These are phyloP conservation scores for Acropternis orthonyx DNA, from an alignment of 2,797 vertebrate genomes.

Conservation along the genomic window DNA sequence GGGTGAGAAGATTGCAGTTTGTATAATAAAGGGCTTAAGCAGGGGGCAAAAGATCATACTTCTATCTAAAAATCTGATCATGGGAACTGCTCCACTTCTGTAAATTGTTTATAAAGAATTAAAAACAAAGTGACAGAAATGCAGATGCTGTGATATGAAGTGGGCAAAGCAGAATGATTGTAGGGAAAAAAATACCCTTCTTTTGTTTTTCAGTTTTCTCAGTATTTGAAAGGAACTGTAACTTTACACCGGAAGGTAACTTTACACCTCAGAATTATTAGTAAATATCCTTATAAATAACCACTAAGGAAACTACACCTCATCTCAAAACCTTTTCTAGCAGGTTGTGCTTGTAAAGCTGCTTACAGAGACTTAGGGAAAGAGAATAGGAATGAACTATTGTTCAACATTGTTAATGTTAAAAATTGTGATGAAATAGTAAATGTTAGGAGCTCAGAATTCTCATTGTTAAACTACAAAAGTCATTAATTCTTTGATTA, in stretches of 20 bases:
- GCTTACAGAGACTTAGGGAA: background rate
- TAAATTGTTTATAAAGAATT: constrained; percentile 54
- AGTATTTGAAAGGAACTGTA: background rate
- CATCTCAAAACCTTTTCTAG: background rate
- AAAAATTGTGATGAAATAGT: background rate
- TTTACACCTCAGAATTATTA: background rate
- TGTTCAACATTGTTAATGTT: background rate
- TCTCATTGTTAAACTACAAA: background rate
- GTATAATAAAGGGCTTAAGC: background rate
- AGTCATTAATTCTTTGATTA: background rate
- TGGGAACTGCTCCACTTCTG: constrained; percentile 33
- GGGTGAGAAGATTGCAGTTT: background rate
- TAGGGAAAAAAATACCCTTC: accelerated
- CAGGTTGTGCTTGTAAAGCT: background rate
- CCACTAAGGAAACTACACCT: background rate
- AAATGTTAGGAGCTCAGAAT: background rate
- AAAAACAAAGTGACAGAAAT: constrained; percentile 23
- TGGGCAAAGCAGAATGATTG: background rate
- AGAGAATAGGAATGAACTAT: background rate
- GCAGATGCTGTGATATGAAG: background rate
- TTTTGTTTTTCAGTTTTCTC: background rate
- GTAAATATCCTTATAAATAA: background rate
- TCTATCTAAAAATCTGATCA: constrained; percentile 19
- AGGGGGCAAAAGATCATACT: background rate
- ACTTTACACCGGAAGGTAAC: background rate